Conservation (phyloP, 1,140 invertebrate species). For the Coptotermes formosanus region DNA sequence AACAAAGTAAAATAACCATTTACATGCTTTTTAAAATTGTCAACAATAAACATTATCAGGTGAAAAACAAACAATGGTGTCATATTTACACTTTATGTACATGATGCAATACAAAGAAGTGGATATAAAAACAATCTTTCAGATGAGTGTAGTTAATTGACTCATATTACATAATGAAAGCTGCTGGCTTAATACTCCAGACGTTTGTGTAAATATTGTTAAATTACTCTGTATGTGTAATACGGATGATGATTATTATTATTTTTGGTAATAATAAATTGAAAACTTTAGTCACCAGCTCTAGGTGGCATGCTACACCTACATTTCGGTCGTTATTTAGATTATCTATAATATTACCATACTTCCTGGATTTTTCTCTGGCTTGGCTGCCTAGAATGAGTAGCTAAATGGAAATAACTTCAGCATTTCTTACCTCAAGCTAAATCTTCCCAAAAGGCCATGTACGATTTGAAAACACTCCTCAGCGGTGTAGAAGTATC, state of each 20-base stretch:
- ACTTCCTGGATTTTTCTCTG: constrained; percentile 27
- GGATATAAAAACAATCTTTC: constrained; percentile 35
- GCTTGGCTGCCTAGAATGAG: constrained; percentile 31
- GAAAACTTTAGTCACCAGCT: constrained; percentile 27
- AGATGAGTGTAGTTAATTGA: constrained; percentile 36
- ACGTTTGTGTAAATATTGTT: constrained; percentile 12
- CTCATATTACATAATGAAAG: constrained; percentile 36
- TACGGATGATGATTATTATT: neutral
- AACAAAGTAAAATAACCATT: constrained; percentile 35
- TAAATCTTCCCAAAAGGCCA: constrained; percentile 22
- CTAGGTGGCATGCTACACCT: constrained; percentile 31
- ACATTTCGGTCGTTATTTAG: constrained; percentile 24
- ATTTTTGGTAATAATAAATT: constrained; percentile 28
- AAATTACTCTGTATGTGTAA: neutral
- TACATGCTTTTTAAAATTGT: constrained; percentile 35
- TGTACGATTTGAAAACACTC: constrained; percentile 4
- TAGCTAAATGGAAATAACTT: constrained; percentile 29
- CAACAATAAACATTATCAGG: constrained; percentile 42
- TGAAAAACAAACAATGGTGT: constrained; percentile 42
- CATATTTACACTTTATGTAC: constrained; percentile 41
- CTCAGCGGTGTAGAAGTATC: constrained; percentile 25
- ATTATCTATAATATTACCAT: constrained; percentile 29
- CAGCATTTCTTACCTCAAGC: neutral
- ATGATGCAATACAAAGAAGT: constrained; percentile 38
- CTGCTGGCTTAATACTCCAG: constrained; percentile 32